Conservation (phyloP, 2,797 vertebrate species). For the Tiaroga cobitis region DNA sequence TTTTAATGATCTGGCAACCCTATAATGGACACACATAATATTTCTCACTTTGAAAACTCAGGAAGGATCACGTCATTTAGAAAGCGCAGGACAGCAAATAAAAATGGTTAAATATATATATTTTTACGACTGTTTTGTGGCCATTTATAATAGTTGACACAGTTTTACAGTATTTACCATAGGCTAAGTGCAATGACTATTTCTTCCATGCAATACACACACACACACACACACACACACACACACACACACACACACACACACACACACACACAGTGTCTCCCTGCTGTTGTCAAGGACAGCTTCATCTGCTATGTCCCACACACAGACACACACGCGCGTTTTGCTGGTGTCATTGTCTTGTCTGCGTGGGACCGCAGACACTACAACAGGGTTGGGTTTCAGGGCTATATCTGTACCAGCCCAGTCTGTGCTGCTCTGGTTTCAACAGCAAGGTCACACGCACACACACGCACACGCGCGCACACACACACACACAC, state of each 20-base stretch:
- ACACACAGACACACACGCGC: constrained; percentile 38
- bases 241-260: constrained; percentile 27
- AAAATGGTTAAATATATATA: not conserved
- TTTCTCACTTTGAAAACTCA: not conserved
- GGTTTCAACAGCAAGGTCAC: constrained; percentile 60
- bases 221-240: not conserved
- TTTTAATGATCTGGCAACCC: not conserved
- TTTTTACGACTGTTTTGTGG: not conserved
- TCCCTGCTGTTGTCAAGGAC: constrained; percentile 55
- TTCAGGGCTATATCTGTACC: constrained; percentile 65
- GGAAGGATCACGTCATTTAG: not conserved
- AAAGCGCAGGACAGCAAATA: not conserved
- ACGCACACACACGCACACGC: constrained; percentile 30
- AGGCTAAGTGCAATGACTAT: constrained; percentile 43
- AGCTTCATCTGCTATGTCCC: constrained; percentile 43
- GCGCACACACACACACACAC: not conserved
- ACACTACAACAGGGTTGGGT: constrained; percentile 64
- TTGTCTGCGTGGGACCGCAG: constrained; percentile 63
- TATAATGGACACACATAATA: not conserved
- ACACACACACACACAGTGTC: constrained; percentile 1
- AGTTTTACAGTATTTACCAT: constrained; percentile 38
- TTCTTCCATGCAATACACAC: constrained; percentile 31
- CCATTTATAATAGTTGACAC: constrained; percentile 3
- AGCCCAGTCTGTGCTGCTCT: constrained; percentile 55
- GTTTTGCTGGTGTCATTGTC: constrained; percentile 65